phyloP scores from a whole-genome alignment of 2,797 vertebrate species.

The Falco columbarius region DNA sequence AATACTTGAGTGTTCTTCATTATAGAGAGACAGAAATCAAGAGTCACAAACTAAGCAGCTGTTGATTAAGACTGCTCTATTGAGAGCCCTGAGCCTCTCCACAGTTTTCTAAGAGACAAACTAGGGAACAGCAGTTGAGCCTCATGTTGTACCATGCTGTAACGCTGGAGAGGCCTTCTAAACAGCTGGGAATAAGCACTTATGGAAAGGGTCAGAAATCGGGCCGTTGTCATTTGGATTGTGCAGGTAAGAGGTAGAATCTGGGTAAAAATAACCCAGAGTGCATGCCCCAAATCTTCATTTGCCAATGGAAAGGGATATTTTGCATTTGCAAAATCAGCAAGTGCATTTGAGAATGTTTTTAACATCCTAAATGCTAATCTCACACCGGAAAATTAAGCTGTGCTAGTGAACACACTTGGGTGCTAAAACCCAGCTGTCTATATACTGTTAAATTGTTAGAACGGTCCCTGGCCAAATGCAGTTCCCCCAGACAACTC shows the following conservation, averaged over 20 bases:
- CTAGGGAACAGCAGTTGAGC: background rate
- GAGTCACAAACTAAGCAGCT: background rate
- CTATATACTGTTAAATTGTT: background rate
- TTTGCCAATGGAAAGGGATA: background rate
- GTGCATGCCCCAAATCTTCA: background rate
- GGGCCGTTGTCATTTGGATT: background rate
- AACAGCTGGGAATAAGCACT: background rate
- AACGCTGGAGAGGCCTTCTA: background rate
- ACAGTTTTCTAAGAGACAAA: background rate
- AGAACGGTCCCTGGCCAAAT: background rate
- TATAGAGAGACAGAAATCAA: background rate
- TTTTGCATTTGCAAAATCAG: background rate
- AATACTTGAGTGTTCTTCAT: slow-evolving; percentile 29
- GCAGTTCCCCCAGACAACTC: background rate
- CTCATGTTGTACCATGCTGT: background rate
- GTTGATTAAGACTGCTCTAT: background rate
- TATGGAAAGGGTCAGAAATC: background rate
- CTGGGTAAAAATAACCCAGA: background rate
- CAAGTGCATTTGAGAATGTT: background rate
- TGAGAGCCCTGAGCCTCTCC: background rate
- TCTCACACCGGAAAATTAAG: background rate
- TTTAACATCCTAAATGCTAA: background rate
- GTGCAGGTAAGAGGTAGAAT: background rate
- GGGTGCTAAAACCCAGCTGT: background rate
- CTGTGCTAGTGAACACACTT: background rate